Evolutionary conservation across 2,888 invertebrate genomes (phyloP), one percentile per base, ranked within the genome.

Genomic region (Calliphora vomitoria): DNA sequence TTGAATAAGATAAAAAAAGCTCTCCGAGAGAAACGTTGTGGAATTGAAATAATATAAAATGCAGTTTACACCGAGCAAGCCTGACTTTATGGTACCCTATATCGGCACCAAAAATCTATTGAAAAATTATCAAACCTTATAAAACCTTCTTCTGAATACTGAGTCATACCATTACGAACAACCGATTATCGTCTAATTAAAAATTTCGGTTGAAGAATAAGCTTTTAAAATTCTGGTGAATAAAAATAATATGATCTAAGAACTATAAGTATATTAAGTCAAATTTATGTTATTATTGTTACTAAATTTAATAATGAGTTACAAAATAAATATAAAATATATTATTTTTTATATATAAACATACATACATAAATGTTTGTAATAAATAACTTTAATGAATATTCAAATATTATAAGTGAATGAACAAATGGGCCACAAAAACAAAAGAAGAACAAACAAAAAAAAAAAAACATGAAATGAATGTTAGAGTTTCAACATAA

Each of bases 331-430:
- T 50, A 3, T 50, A 15, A 10, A 5, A 15, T 13, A 3, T 47
- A 50, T 6, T 50, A 6, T 50, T 50, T 50, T 8, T 6, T n/a
- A n/a, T n/a, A n/a, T 1, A n/a, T n/a, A n/a, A n/a, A 35, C 35
- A 6, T 35, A 35, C 35, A 35, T 6, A 35, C 35, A 35, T 50
- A 13, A 15, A 50, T 64, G 38, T 62, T 69, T 58, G 69, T 62
- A 31, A 62, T 76, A 76, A 76, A 69, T 62, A 75, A 76, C 25
- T 62, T 76, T 25, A 76, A 69, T 82, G 55, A 72, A 64, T 64
- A 64, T 72, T 72, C 35, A 78, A 79, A 84, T 72, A 53, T 72
- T 13, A 71, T 72, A 58, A 83, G 15, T 66, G 66, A 75, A 68
- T 72, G 44, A 75, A 18, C 38, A 82, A 83, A 71, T 55, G 78